A percentile compares a stretch with the other conserved stretches of the same genome.
Conservation (phyloP, 2,797 vertebrate genomes). For the Poeciliopsis gracilis region DNA sequence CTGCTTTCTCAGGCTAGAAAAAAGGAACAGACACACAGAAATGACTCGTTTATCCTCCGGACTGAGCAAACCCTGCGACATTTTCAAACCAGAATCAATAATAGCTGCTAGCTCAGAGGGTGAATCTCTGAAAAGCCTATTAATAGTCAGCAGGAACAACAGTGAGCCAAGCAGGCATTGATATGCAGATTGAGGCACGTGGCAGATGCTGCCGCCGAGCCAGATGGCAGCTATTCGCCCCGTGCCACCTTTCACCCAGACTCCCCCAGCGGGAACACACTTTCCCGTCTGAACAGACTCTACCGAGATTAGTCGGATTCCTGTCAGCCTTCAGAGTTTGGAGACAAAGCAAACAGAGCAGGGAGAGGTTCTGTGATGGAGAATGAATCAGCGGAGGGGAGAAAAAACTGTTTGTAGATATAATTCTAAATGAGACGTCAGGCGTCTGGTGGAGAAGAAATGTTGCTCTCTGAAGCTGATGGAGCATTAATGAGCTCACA, state of each 20-base stretch:
- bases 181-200: conserved; percentile 76
- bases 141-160: conserved; percentile 44
- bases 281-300: conserved; percentile 64
- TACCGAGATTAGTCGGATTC: conserved; percentile 64
- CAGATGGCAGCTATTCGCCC: conserved; percentile 64
- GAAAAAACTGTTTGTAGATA: conserved; percentile 19
- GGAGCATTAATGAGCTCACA: neutral
- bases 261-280: conserved; percentile 59
- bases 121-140: conserved; percentile 4
- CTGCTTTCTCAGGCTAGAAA: conserved; percentile 91
- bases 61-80: conserved; percentile 12
- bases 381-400: conserved; percentile 39
- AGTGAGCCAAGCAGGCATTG: conserved; percentile 60
- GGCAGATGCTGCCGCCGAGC: conserved; percentile 71
- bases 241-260: conserved; percentile 48
- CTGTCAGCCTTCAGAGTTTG: conserved; percentile 46
- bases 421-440: neutral
- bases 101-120: conserved; percentile 11
- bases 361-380: conserved; percentile 20
- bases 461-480: neutral
- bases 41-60: conserved; percentile 33
- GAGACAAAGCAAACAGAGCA: conserved; percentile 56
- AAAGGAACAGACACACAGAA: neutral
- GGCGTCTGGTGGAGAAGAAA: conserved; percentile 1
- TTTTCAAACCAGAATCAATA: conserved; percentile 19